These are phyloP conservation scores for Solenopsis invicta DNA, from an alignment of 1,140 invertebrate genomes.

Conservation along the genomic window DNA sequence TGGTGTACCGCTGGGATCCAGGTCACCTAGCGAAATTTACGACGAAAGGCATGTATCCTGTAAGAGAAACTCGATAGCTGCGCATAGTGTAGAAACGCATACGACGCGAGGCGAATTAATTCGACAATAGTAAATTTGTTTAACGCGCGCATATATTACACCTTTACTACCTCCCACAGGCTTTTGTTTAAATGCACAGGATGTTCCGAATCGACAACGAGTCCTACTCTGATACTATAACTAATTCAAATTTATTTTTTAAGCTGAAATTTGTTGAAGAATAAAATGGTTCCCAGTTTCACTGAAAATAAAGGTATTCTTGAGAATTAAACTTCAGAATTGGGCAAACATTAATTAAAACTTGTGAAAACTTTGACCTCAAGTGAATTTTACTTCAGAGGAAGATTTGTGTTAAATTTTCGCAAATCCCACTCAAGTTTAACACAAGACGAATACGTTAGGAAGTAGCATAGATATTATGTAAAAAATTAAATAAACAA, in stretches of 20 bases:
- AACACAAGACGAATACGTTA: too few relatives aligned
- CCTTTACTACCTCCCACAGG: background rate
- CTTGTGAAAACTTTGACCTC: background rate
- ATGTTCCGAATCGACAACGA: background rate
- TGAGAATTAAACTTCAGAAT: background rate
- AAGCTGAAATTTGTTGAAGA: background rate
- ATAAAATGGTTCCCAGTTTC: background rate
- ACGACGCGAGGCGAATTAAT: slow-evolving; percentile 47
- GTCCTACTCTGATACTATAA: background rate
- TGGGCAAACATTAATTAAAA: background rate
- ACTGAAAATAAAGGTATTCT: background rate
- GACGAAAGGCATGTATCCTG: slow-evolving; percentile 29
- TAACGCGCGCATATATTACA: slow-evolving; percentile 32
- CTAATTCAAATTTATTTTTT: background rate
- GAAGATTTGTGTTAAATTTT: too few relatives aligned
- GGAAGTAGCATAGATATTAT: too few relatives aligned
- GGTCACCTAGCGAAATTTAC: slow-evolving; percentile 61
- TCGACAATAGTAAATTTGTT: slow-evolving; percentile 39
- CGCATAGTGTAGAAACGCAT: background rate
- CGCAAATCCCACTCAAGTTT: too few relatives aligned
- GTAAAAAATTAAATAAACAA: too few relatives aligned
- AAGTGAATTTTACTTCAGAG: background rate
- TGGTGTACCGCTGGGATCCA: slow-evolving; percentile 28
- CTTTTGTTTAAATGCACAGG: background rate
- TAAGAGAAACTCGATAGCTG: slow-evolving; percentile 16